Evolutionary conservation across 2,797 vertebrate genomes (phyloP).

Genomic region (Dromococcyx pavoninus): DNA sequence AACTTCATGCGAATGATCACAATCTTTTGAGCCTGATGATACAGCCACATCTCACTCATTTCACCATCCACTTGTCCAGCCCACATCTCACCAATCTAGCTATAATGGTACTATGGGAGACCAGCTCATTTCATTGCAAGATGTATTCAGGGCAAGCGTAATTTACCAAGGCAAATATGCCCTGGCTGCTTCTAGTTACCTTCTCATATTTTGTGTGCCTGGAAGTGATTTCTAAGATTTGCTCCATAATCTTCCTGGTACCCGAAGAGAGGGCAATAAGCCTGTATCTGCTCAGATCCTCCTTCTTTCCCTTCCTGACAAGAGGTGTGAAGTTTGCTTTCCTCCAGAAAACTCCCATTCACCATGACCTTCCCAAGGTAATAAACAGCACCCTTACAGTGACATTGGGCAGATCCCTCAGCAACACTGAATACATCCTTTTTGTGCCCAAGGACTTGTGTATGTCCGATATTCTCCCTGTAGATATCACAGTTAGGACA

Average conservation of each 20-base stretch:
- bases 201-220: neutral
- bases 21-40: neutral
- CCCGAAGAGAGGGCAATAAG: neutral
- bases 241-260: neutral
- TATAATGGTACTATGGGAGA: neutral
- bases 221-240: neutral
- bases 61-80: neutral
- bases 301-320: neutral
- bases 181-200: neutral
- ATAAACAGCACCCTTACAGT: neutral
- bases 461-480: neutral
- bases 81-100: neutral
- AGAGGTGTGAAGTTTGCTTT: neutral
- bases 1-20: neutral
- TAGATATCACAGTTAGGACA: neutral
- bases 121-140: neutral
- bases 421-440: neutral
- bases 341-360: neutral
- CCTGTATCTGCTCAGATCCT: neutral
- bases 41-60: neutral
- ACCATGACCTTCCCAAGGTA: neutral
- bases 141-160: accelerated
- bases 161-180: neutral
- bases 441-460: neutral
- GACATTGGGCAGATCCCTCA: neutral